Base-by-base conservation (phyloP, 2,113 vertebrate species). In the Rana temporaria region DNA sequence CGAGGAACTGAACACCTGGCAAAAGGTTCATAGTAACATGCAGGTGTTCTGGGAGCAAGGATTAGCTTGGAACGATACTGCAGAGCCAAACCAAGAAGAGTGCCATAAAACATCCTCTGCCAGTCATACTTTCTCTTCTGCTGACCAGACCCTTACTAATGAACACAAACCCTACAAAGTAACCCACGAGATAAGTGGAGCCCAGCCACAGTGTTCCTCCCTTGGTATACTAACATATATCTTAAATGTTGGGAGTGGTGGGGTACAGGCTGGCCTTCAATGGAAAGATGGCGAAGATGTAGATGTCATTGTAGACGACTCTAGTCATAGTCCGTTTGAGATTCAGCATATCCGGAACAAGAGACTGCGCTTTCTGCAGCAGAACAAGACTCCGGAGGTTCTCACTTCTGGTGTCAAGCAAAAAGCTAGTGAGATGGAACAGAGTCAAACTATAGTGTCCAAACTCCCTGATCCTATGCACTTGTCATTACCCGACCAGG, bases 331-430 rank as follows among this genome's bases (percentile, higher is more conserved):
- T 89, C 71, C 85, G 85, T 6, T 24, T 89, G 90, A 93, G 79
- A 84, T 55, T 0, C 89, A 89, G 9, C 88, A 88, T 6, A 24
- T 91, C 1, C 89, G 90, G 15, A 85, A 59, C 81, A 91, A 92
- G 53, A 85, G 90, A 2, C 84, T 92, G 52, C 90, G 87, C 5
- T 89, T 93, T 57, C 87, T 92, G 57, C 91, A 90, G 79, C 87
- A 18, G 57, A 72, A 81, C 57, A 19, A 32, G 42, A 14, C n/a
- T 57, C 32, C 12, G 18, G 34, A 78, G 30, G 42, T 14, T 17
- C 9, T 65, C 19, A n/a, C 2, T 30, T 14, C 53, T 32, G 70
- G n/a, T 11, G 24, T 19, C 24, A 30, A 32, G n/a, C 14, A 55
- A 53, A 22, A 67, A 11, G 12, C 9, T 64, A 11, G 24, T 11